Evolutionary conservation across 2,888 invertebrate genomes (phyloP), one percentile per base, ranked within the genome.

Genomic region (Mactromeris polynyma): DNA sequence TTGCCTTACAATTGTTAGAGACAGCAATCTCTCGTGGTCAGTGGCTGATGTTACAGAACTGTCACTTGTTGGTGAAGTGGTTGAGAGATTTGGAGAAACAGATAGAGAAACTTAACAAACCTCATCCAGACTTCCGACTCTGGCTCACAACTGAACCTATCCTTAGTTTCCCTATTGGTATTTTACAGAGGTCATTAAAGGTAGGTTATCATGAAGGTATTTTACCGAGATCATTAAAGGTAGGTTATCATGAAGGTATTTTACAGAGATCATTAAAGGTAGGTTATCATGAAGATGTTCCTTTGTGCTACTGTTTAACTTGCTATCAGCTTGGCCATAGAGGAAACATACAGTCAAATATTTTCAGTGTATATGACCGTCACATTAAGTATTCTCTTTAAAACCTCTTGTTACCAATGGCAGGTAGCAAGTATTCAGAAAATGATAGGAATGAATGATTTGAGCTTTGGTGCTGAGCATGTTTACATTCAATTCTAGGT

Each of bases 121-220:
- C 98, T 0, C 98, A 99, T 97, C 98, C 98, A 0, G 98, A 99
- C 97, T 99, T 99, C 97, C 97, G 99, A 11, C 97, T 99, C 1
- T 99, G 99, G 99, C 97, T 99, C 81, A 99, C 99, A 21, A 99
- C 99, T 0, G 99, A 99, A 96, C 98, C 99, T 0, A 98, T 98
- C 0, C 98, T 98, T 0, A 97, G 97, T 0, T 99, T 99, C 96
- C 99, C 99, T 0, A 98, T 99, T 91, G 98, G 99, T 40, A 98
- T 99, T 91, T 97, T 99, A 81, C 99, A 99, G 96, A 97, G 98
- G 89, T 98, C 98, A 0, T 97, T 98, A 0, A 98, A 98, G 97
- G 98, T 96, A 85, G 2, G 46, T n/a, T 46, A 64, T 26, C 9
- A 64, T 64, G n/a, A 6, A 26, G 14, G n/a, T n/a, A n/a, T n/a